Percentiles rank a stretch among this genome's conserved stretches.
Evolutionary conservation across 2,113 vertebrate species (phyloP).

Genomic region (Eretmochelys imbricata): DNA sequence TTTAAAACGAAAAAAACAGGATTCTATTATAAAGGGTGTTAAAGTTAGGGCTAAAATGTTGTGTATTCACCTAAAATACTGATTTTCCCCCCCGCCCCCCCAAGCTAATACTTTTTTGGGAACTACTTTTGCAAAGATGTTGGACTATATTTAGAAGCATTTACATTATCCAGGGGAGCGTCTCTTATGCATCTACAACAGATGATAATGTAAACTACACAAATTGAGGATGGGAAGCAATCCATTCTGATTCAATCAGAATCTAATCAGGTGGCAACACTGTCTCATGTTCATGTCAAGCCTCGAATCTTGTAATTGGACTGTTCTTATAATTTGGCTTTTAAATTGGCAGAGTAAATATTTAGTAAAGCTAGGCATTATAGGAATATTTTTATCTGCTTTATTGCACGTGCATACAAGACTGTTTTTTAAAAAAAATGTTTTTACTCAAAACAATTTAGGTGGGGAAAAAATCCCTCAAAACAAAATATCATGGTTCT

Average conservation of each 20-base stretch:
- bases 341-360: neutral
- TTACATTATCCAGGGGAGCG: neutral
- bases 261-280: neutral
- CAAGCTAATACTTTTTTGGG: neutral
- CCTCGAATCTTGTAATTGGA: neutral
- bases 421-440: neutral
- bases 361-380: neutral
- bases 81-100: neutral
- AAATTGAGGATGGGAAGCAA: neutral
- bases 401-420: neutral
- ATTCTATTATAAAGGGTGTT: neutral
- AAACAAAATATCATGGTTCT: fast-evolving
- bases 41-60: neutral
- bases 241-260: neutral
- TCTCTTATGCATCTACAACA: neutral
- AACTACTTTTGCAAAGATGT: neutral
- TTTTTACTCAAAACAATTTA: neutral
- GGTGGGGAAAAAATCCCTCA: neutral
- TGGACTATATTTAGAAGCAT: neutral
- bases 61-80: neutral
- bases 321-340: neutral
- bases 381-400: neutral
- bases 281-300: neutral
- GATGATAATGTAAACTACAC: neutral
- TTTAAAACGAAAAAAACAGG: neutral